Evolutionary conservation across 2,888 invertebrate genomes (phyloP).

Genomic region (Lithophane ornitopus): DNA sequence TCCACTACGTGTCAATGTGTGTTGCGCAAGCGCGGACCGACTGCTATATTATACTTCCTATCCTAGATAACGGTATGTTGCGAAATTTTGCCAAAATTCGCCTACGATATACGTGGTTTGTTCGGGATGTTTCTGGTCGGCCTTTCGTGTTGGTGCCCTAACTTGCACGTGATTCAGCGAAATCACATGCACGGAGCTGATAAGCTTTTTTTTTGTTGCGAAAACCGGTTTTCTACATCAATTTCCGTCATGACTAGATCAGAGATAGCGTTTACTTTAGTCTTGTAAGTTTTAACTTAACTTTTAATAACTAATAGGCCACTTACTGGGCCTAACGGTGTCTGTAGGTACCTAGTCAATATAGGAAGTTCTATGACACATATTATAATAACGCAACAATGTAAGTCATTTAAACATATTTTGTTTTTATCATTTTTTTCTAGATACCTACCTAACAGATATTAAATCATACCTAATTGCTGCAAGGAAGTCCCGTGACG

Average conservation of each 20-base stretch:
- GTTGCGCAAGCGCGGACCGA: slow-evolving; percentile 72
- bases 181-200: slow-evolving; percentile 1
- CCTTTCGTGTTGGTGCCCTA: neutral
- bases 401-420: no score
- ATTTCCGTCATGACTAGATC: neutral
- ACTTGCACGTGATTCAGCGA: neutral
- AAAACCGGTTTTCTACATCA: neutral
- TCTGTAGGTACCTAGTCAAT: no score
- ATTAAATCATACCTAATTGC: no score
- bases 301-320: no score
- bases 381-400: no score
- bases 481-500: no score
- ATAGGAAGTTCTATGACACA: no score
- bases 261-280: neutral
- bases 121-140: neutral
- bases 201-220: neutral
- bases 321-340: no score
- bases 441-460: no score
- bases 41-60: slow-evolving; percentile 74
- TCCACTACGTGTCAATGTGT: slow-evolving; percentile 58
- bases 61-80: slow-evolving; percentile 84
- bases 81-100: slow-evolving; percentile 85
- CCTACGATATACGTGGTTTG: slow-evolving; percentile 18
- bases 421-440: no score
- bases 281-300: neutral